Conservation (phyloP, 2,797 vertebrate genomes). For the Enteromius argenteus region DNA sequence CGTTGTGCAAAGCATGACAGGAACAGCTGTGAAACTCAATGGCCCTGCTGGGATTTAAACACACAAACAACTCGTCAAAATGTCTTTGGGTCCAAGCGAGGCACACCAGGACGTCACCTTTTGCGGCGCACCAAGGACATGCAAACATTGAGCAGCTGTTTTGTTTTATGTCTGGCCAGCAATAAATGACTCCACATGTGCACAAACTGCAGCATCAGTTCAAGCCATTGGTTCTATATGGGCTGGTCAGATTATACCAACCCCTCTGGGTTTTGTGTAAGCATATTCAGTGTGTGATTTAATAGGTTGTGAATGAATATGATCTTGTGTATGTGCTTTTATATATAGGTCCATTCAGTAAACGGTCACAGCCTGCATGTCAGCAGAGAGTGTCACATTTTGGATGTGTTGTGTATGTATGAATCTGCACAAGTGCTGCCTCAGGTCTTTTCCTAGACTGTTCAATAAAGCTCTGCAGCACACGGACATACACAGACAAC, state of each 20-base stretch:
- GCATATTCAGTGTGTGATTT: not conserved
- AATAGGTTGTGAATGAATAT: not conserved
- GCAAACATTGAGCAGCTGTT: constrained; percentile 82
- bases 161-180: constrained; percentile 66
- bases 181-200: constrained; percentile 47
- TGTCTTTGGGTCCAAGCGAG: constrained; percentile 71
- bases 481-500: constrained; percentile 55
- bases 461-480: constrained; percentile 76
- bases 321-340: not conserved
- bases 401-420: constrained; percentile 70
- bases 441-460: constrained; percentile 75
- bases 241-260: not conserved
- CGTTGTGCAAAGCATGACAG: constrained; percentile 67
- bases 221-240: constrained; percentile 9
- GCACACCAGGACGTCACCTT: constrained; percentile 72
- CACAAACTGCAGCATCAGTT: constrained; percentile 14
- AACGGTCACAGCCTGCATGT: not conserved
- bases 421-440: constrained; percentile 70
- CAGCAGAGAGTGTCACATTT: constrained; percentile 11
- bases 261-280: not conserved
- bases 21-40: constrained; percentile 77
- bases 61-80: constrained; percentile 80
- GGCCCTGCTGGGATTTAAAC: constrained; percentile 77
- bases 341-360: not conserved
- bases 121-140: constrained; percentile 72